Evolutionary conservation across 2,113 vertebrate species (phyloP).

Genomic region (Erythrolamprus reginae): DNA sequence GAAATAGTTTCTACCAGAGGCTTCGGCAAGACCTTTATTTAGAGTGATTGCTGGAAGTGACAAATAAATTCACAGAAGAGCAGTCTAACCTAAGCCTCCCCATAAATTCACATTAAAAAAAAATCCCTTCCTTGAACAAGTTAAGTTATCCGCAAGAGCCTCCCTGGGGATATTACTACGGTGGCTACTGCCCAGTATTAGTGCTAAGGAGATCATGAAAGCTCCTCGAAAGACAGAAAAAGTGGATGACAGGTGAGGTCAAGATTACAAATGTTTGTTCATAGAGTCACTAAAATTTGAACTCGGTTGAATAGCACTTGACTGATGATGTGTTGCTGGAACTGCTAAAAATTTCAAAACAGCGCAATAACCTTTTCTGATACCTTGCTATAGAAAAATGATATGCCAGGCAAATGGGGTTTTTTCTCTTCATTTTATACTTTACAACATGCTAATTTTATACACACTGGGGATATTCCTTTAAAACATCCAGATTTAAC

Average conservation of each 20-base stretch:
- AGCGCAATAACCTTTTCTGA: background rate
- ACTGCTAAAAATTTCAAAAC: background rate
- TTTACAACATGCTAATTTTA: background rate
- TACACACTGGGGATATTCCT: background rate
- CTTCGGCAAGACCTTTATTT: conserved; percentile 1
- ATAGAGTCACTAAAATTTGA: background rate
- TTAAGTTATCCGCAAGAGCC: background rate
- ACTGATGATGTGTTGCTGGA: background rate
- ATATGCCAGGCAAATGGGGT: background rate
- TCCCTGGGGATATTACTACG: background rate
- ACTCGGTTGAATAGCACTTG: background rate
- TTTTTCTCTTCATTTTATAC: background rate
- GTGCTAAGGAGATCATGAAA: background rate
- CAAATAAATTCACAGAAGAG: background rate
- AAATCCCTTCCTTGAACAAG: background rate
- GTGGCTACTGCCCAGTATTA: background rate
- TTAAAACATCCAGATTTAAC: background rate
- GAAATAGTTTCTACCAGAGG: background rate
- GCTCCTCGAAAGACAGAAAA: background rate
- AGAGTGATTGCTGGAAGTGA: background rate
- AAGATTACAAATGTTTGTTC: background rate
- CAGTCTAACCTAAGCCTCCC: background rate
- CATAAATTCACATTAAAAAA: background rate
- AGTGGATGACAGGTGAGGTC: background rate
- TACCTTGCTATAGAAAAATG: background rate